Evolutionary conservation across 1,140 invertebrate genomes (phyloP), one percentile per base, ranked within the genome.

Genomic region (Archegozetes longisetosus): DNA sequence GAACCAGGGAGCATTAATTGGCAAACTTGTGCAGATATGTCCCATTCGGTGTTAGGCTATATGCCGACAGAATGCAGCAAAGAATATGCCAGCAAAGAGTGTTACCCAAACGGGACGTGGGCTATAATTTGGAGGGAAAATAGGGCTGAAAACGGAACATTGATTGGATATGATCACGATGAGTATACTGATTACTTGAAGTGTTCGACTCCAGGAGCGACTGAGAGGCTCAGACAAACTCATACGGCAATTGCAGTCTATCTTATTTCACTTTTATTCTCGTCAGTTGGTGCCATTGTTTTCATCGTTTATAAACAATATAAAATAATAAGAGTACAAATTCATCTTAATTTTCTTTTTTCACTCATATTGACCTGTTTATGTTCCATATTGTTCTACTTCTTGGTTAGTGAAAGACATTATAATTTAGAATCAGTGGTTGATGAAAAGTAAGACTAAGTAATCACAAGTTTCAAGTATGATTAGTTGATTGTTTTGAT

Each of bases 321-420:
- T 40, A 22, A 22, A 9, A 29, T 49, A 20, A 6, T 58, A 22
- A 40, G 56, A 25, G 29, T 58, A 27, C 47, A 29, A 52, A 48
- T 62, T 53, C 61, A 62, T 60, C 25, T 62, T 1, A 62, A 62
- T 51, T 62, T 62, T 52, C 46, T 62, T 13, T 12, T 32, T 9
- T 62, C 61, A 26, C 27, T 62, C 14, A 54, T 62, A 24, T 40
- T 62, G 20, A 58, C 61, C 26, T 53, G 53, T 3, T n/a, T 59
- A 9, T 24, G 32, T 6, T 51, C 54, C 1, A 29, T 61, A 17
- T 24, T 13, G 12, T 62, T 62, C 22, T 59, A 48, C 2, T 23
- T 62, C 3, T 27, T 46, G n/a, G 48, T 62, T 22, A 40, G 27
- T 9, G 57, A 55, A 25, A 48, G 26, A 23, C 61, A 62, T 60